These are phyloP conservation scores for Trachelus tabidus DNA, from an alignment of 2,888 invertebrate genomes.

Conservation along the genomic window DNA sequence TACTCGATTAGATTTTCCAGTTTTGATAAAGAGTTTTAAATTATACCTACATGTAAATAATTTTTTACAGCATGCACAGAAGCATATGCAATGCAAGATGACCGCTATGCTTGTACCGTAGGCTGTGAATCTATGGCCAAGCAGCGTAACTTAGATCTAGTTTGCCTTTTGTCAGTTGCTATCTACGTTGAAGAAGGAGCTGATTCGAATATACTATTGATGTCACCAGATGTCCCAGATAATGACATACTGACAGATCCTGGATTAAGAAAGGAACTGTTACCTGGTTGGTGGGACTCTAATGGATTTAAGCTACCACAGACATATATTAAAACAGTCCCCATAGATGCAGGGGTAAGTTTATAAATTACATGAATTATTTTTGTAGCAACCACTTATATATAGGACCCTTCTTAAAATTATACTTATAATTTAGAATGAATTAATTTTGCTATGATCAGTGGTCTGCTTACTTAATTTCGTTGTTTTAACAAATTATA, in stretches of 20 bases:
- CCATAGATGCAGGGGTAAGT: constrained; percentile 53
- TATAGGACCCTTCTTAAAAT: background rate
- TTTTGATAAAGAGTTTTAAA: background rate
- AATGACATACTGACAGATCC: constrained; percentile 57
- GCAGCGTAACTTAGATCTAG: constrained; percentile 44
- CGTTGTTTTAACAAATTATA: background rate
- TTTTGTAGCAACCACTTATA: background rate
- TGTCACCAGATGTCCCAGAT: constrained; percentile 56
- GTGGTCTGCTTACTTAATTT: background rate
- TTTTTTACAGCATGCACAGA: constrained; percentile 55
- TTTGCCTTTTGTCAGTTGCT: constrained; percentile 46
- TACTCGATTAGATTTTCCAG: background rate
- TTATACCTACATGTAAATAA: background rate
- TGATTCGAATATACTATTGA: constrained; percentile 50
- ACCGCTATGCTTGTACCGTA: constrained; percentile 48
- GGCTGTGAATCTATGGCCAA: constrained; percentile 58
- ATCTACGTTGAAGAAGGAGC: constrained; percentile 49
- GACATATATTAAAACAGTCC: constrained; percentile 60
- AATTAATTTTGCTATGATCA: background rate
- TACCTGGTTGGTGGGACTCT: constrained; percentile 61
- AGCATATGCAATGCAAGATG: constrained; percentile 48
- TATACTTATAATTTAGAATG: background rate
- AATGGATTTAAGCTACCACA: constrained; percentile 60
- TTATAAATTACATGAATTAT: background rate
- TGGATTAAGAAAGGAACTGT: constrained; percentile 55